Evolutionary conservation across 2,888 invertebrate species (phyloP).

Genomic region (Nemotelus nigrinus): DNA sequence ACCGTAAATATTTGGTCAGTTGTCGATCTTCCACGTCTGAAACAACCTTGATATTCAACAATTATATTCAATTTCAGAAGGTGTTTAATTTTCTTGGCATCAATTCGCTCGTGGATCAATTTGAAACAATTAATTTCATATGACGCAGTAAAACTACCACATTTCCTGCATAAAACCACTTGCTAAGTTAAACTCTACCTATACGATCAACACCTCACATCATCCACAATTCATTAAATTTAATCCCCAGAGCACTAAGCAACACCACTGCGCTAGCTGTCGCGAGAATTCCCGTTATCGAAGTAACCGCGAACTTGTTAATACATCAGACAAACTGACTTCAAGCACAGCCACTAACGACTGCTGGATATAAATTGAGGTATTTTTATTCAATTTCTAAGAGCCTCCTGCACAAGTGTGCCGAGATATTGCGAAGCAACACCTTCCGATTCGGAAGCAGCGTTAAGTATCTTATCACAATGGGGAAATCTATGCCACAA

Average conservation of each 20-base stretch:
- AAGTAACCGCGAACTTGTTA: conserved; percentile 6
- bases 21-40: no score
- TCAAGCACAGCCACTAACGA: conserved; percentile 28
- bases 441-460: conserved; percentile 10
- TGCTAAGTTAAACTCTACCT: background rate
- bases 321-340: conserved; percentile 27
- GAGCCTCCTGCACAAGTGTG: background rate
- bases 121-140: no score
- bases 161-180: no score
- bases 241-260: background rate
- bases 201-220: background rate
- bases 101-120: no score
- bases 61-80: no score
- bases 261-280: background rate
- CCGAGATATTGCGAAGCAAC: background rate
- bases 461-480: conserved; percentile 14
- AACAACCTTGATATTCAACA: no score
- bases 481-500: background rate
- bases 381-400: conserved; percentile 28
- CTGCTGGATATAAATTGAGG: conserved; percentile 7
- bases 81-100: no score
- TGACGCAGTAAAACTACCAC: no score
- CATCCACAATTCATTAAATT: conserved; percentile 17
- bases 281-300: background rate
- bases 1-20: no score